Conservation (phyloP, 2,113 vertebrate species). For the Triplophysa siluroides region DNA sequence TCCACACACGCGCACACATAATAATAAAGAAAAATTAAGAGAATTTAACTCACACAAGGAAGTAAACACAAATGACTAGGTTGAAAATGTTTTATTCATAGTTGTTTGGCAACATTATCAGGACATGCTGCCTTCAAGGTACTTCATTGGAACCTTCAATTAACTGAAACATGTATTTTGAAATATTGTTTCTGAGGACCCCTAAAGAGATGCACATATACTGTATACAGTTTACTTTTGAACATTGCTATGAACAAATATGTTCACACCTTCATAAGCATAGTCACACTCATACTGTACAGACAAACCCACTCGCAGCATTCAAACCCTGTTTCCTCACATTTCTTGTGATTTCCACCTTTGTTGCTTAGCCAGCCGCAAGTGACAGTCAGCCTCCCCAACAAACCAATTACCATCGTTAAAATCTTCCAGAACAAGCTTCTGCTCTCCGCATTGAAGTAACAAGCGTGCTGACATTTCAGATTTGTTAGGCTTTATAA, state of each 20-base stretch:
- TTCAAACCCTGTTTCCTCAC: background rate
- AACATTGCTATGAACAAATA: background rate
- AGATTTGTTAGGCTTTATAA: conserved; percentile 41
- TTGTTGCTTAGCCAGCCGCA: conserved; percentile 31
- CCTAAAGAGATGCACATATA: no score
- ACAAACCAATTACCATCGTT: conserved; percentile 42
- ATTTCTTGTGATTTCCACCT: conserved; percentile 30
- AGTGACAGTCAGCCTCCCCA: conserved; percentile 30
- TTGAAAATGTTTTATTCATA: no score
- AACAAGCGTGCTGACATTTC: conserved; percentile 28
- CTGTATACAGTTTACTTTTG: background rate
- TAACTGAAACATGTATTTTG: no score
- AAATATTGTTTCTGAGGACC: no score
- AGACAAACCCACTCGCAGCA: background rate
- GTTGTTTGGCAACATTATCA: no score
- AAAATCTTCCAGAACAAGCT: conserved; percentile 20
- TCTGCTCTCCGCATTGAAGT: conserved; percentile 1
- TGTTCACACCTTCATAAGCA: conserved; percentile 20
- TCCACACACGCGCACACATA: background rate
- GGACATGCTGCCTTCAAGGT: no score
- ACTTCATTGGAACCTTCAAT: no score
- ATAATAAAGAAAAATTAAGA: background rate
- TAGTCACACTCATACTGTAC: background rate
- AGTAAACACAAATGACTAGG: background rate
- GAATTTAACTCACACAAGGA: background rate